Conservation (phyloP, 2,797 vertebrate species). For the Melanogrammus aeglefinus region DNA sequence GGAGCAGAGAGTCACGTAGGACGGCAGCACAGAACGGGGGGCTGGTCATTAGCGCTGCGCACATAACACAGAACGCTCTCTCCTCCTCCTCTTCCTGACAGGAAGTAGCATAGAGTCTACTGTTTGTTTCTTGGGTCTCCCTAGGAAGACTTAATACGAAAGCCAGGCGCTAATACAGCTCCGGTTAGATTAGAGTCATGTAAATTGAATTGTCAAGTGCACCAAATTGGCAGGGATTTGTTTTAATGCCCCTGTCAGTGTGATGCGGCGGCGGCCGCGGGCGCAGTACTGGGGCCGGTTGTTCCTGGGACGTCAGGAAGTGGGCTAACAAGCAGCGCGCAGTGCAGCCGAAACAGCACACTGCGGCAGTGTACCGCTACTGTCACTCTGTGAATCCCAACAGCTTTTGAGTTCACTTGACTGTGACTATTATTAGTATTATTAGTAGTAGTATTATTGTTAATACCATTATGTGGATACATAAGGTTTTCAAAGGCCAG, state of each 20-base stretch:
- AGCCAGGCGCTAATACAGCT: not conserved
- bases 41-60: constrained; percentile 61
- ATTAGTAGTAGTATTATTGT: not conserved
- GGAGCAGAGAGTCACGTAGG: constrained; percentile 63
- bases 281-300: not conserved
- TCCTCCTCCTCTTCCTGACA: constrained; percentile 32
- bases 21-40: constrained; percentile 63
- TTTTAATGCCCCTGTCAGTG: constrained; percentile 17
- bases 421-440: not conserved
- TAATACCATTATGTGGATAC: not conserved
- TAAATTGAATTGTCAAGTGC: constrained; percentile 35
- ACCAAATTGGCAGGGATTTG: constrained; percentile 35
- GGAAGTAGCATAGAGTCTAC: constrained; percentile 13
- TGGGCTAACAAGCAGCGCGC: not conserved
- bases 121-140: not conserved
- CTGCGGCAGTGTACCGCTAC: no score
- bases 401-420: not conserved
- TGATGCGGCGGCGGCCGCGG: not conserved
- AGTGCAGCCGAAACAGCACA: not conserved
- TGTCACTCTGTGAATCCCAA: not conserved
- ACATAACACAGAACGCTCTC: constrained; percentile 41
- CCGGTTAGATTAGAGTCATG: not conserved
- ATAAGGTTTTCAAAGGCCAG: not conserved
- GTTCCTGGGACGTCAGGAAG: not conserved
- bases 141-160: constrained; percentile 13